Conservation (phyloP, 2,797 vertebrate genomes). For the Megalops cyprinoides region DNA sequence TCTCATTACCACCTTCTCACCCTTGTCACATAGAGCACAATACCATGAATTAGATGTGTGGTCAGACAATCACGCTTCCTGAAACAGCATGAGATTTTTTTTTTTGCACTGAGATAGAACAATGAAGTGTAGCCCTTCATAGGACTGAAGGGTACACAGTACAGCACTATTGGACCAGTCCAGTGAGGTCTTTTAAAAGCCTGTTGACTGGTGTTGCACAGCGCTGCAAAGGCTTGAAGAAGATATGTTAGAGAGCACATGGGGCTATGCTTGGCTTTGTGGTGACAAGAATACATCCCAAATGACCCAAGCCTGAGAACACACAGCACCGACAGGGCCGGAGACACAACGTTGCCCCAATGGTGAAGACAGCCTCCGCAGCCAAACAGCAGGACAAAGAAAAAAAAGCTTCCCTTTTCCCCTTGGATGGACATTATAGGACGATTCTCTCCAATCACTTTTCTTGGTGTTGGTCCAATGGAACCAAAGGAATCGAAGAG, state of each 20-base stretch:
- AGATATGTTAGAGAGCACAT: not conserved
- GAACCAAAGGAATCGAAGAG: conserved; percentile 44
- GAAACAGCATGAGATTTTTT: not conserved
- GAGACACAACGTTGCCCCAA: not conserved
- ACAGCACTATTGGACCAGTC: not conserved
- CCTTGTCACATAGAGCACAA: not conserved
- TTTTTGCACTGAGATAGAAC: conserved; percentile 17
- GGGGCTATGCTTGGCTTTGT: not conserved
- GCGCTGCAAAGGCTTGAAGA: not conserved
- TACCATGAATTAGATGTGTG: not conserved
- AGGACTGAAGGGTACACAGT: not conserved
- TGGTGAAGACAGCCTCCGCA: conserved; percentile 20
- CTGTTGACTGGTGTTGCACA: not conserved
- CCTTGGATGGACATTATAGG: conserved; percentile 37
- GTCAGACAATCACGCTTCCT: conserved; percentile 15
- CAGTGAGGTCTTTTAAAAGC: not conserved
- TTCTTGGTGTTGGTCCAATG: conserved; percentile 46
- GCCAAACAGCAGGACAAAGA: conserved; percentile 40
- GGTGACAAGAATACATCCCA: not conserved
- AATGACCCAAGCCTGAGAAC: not conserved
- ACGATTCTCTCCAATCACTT: conserved; percentile 47
- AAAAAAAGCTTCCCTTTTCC: conserved; percentile 26
- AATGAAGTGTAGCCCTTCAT: conserved; percentile 14
- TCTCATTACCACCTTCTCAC: conserved; percentile 3
- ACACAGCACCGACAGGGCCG: not conserved